These are phyloP conservation scores for Platycnemis pennipes DNA, from an alignment of 2,888 invertebrate species.

Conservation along the genomic window DNA sequence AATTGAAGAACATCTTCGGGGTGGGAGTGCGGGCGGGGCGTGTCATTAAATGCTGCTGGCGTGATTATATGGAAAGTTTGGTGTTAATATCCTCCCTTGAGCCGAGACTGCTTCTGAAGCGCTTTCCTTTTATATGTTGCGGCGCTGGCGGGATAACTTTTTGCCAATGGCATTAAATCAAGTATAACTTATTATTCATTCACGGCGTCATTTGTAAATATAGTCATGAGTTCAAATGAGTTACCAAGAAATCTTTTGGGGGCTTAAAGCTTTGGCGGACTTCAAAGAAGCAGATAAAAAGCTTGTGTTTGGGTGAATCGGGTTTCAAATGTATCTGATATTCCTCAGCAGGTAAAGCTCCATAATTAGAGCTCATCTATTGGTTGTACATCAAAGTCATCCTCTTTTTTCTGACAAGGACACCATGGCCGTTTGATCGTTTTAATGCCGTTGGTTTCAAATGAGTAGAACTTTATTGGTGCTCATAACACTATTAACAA, in stretches of 20 bases:
- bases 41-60: constrained; percentile 54
- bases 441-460: too few species aligned
- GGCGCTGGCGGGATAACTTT: neutral
- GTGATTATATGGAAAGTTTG: constrained; percentile 60
- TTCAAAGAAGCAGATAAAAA: neutral
- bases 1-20: constrained; percentile 65
- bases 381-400: too few species aligned
- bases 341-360: too few species aligned
- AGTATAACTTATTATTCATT: neutral
- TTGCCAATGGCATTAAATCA: neutral
- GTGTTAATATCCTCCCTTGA: constrained; percentile 57
- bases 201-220: neutral
- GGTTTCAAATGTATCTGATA: too few species aligned
- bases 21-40: neutral
- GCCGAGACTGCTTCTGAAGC: neutral
- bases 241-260: neutral
- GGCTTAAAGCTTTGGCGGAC: neutral
- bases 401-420: too few species aligned
- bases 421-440: too few species aligned
- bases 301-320: too few species aligned
- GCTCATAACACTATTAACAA: too few species aligned
- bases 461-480: too few species aligned
- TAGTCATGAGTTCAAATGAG: neutral
- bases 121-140: neutral
- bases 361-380: too few species aligned